Evolutionary conservation across 1,140 invertebrate species (phyloP), one percentile per base, ranked within the genome.

Genomic region (Tetragonula clypearis): DNA sequence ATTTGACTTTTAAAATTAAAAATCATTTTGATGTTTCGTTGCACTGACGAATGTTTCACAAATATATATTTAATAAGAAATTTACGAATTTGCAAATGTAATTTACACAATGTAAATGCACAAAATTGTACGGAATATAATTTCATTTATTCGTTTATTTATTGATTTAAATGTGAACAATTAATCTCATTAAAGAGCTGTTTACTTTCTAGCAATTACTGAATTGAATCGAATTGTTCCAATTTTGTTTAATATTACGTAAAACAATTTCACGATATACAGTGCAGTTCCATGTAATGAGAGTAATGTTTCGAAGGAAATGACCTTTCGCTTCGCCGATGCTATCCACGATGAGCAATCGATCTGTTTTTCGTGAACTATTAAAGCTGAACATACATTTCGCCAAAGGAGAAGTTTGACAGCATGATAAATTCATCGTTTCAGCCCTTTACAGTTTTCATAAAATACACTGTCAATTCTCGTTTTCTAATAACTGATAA

Each of bases 321-420:
- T 90, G 88, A 87, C 88, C 79, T 90, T 90, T 90, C 65, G 74
- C 71, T 77, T 84, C 71, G 75, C 58, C 76, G 53, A 53, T 60
- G 19, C 56, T n/a, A 86, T 65, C 65, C 65, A 17, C 78, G 80
- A 87, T 75, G 78, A 75, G 81, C 78, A 68, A 89, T 90, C 88
- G 88, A 90, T 90, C 88, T 90, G 88, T 89, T 90, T 90, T 90
- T 89, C 88, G 88, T 80, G 66, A 76, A 79, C 79, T 82, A 62
- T 89, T 89, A 90, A 90, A 90, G 88, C 85, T 71, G 88, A 90
- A 89, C 82, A 60, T 74, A n/a, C 69, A n/a, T 88, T 88, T 84
- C 73, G 73, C 30, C 19, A 68, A 71, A 68, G 53, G 49, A 35
- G 23, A 84, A 35, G 8, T 41, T 71, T 53, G 60, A 79, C 41